phyloP scores from a whole-genome alignment of 2,113 vertebrate species.

The Marcusenius ussheri region DNA sequence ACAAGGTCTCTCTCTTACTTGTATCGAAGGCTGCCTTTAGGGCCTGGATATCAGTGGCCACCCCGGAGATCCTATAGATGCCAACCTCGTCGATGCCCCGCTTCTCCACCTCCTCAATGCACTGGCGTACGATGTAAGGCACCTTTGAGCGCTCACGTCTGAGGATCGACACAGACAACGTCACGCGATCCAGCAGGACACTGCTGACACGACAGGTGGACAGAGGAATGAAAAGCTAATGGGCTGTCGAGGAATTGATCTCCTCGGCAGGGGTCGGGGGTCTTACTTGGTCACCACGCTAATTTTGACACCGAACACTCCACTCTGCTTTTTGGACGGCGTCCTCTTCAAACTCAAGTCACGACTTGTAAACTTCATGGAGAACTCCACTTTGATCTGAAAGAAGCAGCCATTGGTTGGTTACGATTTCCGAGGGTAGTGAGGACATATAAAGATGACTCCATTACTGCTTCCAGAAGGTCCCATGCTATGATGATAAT shows the following conservation, averaged over 20 bases:
- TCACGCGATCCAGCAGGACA: not conserved
- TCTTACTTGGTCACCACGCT: conserved; percentile 92
- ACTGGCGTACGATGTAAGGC: conserved; percentile 97
- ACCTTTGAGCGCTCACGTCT: conserved; percentile 98
- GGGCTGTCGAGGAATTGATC: not conserved
- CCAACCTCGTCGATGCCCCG: conserved; percentile 94
- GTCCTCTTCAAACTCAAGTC: conserved; percentile 96
- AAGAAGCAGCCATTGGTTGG: not conserved
- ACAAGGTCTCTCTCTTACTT: conserved; percentile 66
- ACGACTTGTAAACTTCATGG: conserved; percentile 97
- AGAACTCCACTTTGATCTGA: conserved; percentile 98
- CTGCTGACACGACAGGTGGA: not conserved
- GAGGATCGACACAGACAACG: conserved; percentile 10
- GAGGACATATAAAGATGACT: not conserved
- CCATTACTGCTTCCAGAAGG: not conserved
- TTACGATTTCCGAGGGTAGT: not conserved
- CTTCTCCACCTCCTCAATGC: conserved; percentile 97
- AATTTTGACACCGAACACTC: conserved; percentile 97
- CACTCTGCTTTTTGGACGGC: conserved; percentile 93
- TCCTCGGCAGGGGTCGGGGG: not conserved
- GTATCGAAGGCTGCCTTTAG: conserved; percentile 89
- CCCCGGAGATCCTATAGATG: conserved; percentile 97
- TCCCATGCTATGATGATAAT: not conserved
- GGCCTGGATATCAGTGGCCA: conserved; percentile 95
- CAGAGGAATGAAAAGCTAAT: not conserved